Percentiles rank a stretch among this genome's conserved stretches.
Conservation (phyloP, 2,113 vertebrate species). For the Dryoscopus gambensis region DNA sequence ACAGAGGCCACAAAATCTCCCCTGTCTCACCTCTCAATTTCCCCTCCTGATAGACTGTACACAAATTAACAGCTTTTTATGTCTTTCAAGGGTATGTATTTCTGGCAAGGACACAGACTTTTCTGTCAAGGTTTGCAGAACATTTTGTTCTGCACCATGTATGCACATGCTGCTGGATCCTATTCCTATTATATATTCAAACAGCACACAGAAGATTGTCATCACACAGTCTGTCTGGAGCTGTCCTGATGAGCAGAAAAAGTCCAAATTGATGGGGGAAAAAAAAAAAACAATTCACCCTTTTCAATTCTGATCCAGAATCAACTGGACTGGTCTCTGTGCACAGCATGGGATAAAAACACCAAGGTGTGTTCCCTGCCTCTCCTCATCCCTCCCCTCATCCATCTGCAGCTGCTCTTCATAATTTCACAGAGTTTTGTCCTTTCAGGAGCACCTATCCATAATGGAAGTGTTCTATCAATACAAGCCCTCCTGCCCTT, state of each 20-base stretch:
- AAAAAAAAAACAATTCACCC: not conserved
- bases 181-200: constrained; percentile 48
- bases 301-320: not conserved
- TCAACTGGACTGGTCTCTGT: not conserved
- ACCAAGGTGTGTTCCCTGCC: not conserved
- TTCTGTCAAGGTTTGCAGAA: constrained; percentile 58
- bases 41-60: constrained; percentile 25
- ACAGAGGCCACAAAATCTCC: not conserved
- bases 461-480: not conserved
- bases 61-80: constrained; percentile 21
- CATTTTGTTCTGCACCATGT: constrained; percentile 52
- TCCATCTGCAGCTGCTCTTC: not conserved
- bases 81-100: constrained; percentile 58
- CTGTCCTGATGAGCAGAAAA: constrained; percentile 5
- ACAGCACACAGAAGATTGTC: constrained; percentile 19
- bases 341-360: accelerated
- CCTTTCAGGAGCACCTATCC: not conserved
- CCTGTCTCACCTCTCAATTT: constrained; percentile 1
- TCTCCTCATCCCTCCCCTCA: not conserved
- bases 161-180: constrained; percentile 43
- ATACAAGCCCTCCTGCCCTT: not conserved
- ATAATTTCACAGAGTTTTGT: not conserved
- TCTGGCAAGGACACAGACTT: constrained; percentile 54
- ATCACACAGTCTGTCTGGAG: constrained; percentile 45
- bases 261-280: not conserved